These are phyloP conservation scores for Platerodrilus igneus DNA, from an alignment of 2,888 invertebrate species.

Conservation along the genomic window DNA sequence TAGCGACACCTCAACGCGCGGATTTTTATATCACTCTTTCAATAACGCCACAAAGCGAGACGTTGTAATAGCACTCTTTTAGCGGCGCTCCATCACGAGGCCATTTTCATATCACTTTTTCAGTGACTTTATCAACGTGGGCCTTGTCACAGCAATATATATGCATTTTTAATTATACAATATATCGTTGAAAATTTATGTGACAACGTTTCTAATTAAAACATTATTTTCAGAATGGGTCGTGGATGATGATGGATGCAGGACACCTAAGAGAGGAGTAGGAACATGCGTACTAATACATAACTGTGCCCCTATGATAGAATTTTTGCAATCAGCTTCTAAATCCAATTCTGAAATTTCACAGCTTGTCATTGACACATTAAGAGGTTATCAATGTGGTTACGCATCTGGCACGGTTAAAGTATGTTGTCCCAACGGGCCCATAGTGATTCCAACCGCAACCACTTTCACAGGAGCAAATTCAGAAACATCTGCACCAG, in stretches of 20 bases:
- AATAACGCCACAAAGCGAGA: too few species aligned
- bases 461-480: background rate
- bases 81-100: too few species aligned
- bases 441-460: background rate
- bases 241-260: constrained; percentile 34
- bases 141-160: too few species aligned
- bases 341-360: background rate
- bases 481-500: background rate
- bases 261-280: constrained; percentile 36
- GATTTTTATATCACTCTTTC: too few species aligned
- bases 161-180: too few species aligned
- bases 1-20: too few species aligned
- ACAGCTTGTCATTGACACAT: background rate
- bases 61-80: too few species aligned
- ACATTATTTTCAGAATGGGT: constrained; percentile 17
- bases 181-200: too few species aligned
- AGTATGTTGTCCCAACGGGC: constrained; percentile 10
- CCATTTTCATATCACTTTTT: too few species aligned
- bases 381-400: constrained; percentile 9
- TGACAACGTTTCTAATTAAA: too few species aligned
- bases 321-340: too few species aligned
- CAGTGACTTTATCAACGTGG: too few species aligned
- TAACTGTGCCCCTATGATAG: constrained; percentile 26
- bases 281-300: constrained; percentile 44
- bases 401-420: background rate